Base-by-base conservation (phyloP, 2,797 vertebrate species). In the Rhinogobio ventralis region DNA sequence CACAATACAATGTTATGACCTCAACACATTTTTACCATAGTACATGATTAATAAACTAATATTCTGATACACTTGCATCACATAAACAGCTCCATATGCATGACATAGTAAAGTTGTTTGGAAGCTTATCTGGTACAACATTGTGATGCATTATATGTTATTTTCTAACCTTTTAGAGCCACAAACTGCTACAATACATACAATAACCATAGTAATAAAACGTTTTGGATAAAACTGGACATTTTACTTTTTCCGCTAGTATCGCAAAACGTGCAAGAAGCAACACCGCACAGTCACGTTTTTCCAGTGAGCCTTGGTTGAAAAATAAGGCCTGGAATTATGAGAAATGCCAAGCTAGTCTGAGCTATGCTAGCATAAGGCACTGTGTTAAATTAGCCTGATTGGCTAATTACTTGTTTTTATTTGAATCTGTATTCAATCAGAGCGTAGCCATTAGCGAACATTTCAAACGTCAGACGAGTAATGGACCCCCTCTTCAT, bases 371-470 rank as follows among this genome's bases (percentile, higher is more conserved):
- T 11, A 73, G 39, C 69, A 64, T 49, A 39, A 62, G 55, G 71
- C 79, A 76, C 68, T 83, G 77, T 67, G 75, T 85, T 90, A 86
- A 66, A 85, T 82, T 81, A 83, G 73, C 72, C 72, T 77, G 79
- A 86, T 82, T 86, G 51, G 69, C 80, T 83, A 82, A 85, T 79
- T 84, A 82, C 82, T 85, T 75, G 77, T 79, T 88, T 87, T 86
- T 87, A 86, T 71, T 82, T 84, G 72, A 86, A 82, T 75, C 73
- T 83, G 85, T 62, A 79, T 82, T 84, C 62, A 85, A 86, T 88
- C 79, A 74, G 67, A 64, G 51, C 23, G 14, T 51, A 60, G 75
- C 51, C 72, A 81, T 79, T 66, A 77, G 33, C 13, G n/a, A 60
- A 49, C 42, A 67, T 81, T 80, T 67, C 68, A 73, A 78, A 86